phyloP scores from a whole-genome alignment of 2,888 invertebrate genomes.

The Calameuta filiformis region DNA sequence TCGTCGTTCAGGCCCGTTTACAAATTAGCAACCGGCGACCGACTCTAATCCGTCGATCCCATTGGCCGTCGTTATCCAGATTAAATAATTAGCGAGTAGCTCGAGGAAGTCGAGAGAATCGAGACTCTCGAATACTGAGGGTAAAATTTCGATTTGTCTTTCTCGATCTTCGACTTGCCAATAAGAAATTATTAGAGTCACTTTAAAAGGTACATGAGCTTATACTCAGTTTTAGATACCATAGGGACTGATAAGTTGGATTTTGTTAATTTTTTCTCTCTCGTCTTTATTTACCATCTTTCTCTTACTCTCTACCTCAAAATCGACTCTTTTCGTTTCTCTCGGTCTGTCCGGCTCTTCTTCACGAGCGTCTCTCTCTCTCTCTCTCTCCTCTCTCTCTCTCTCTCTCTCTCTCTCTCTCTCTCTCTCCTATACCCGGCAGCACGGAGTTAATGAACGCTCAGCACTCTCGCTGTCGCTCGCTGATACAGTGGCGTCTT shows the following conservation, averaged over 20 bases:
- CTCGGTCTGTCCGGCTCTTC: not conserved
- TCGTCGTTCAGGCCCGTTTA: constrained; percentile 2
- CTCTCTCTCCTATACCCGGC: not conserved
- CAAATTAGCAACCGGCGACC: constrained; percentile 3
- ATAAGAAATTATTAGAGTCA: not conserved
- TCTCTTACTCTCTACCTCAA: not conserved
- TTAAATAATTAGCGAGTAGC: not conserved
- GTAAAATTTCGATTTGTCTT: not conserved
- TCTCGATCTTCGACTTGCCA: not conserved
- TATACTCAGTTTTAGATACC: not conserved
- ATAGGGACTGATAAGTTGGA: not conserved
- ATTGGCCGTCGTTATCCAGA: not conserved
- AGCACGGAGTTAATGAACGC: constrained; percentile 13
- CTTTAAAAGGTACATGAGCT: not conserved
- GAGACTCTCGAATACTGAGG: not conserved
- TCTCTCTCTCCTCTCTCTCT: not conserved
- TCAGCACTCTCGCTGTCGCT: constrained; percentile 38
- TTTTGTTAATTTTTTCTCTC: not conserved
- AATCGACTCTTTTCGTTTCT: not conserved
- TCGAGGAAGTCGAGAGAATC: not conserved
- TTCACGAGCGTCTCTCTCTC: not conserved
- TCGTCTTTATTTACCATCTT: not conserved
- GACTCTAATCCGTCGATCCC: constrained; percentile 2
- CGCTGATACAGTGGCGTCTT: constrained; percentile 55
- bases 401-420: not conserved